Conservation (phyloP, 2,888 invertebrate species). For the Mantis religiosa region DNA sequence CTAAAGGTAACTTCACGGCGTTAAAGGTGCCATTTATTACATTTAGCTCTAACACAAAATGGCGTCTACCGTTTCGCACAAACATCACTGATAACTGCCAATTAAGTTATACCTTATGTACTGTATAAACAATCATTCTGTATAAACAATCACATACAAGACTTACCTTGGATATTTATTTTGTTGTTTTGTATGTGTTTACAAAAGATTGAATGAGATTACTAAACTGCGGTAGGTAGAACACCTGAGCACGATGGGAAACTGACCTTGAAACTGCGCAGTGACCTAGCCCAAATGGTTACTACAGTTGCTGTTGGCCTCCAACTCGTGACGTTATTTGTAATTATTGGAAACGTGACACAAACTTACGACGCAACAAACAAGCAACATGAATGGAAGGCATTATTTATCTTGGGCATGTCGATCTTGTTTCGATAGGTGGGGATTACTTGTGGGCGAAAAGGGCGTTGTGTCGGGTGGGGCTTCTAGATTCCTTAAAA, state of each 20-base stretch:
- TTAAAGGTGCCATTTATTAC: too few species aligned
- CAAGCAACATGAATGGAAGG: background rate
- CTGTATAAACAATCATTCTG: too few species aligned
- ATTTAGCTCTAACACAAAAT: too few species aligned
- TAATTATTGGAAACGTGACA: background rate
- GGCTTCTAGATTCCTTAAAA: background rate
- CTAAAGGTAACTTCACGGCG: too few species aligned
- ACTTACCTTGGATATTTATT: too few species aligned
- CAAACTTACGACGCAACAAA: background rate
- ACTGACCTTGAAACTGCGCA: background rate
- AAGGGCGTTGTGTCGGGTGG: background rate
- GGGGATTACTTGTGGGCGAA: background rate
- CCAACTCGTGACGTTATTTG: background rate
- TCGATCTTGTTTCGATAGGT: background rate
- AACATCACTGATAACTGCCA: too few species aligned
- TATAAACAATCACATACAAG: too few species aligned
- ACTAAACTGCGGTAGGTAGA: background rate
- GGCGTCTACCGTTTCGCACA: too few species aligned
- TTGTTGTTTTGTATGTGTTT: too few species aligned
- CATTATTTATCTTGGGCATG: background rate
- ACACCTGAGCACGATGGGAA: background rate
- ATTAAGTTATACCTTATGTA: too few species aligned
- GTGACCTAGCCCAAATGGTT: slow-evolving; percentile 2
- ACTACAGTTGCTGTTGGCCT: background rate
- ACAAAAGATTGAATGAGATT: too few species aligned